Evolutionary conservation across 1,140 invertebrate genomes (phyloP), one percentile per base, ranked within the genome.

Genomic region (Brachionus manjavacas): DNA sequence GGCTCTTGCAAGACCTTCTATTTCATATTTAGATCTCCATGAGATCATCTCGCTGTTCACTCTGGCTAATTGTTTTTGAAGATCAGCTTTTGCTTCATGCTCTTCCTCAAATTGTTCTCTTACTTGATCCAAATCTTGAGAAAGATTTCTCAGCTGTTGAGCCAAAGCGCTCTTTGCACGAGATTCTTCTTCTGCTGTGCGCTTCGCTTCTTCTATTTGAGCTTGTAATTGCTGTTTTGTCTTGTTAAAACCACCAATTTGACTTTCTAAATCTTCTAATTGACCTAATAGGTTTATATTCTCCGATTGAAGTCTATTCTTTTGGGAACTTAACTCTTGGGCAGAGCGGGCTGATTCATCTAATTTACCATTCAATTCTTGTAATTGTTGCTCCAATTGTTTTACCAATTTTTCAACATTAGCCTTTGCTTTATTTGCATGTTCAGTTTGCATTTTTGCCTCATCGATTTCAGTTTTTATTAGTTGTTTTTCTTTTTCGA

Each of bases 121-220:
- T 89, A 98, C 93, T 95, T 95, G 95, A 91, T 99, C 97, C 88
- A 98, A 91, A 90, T 99, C 97, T 92, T 98, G 95, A 90, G 97
- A 95, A 90, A 98, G 91, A 92, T 98, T 99, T 84, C 91, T 89
- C 81, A 90, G 86, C 46, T 91, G 90, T 83, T 87, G 87, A 85
- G 41, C 43, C 39, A 72, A 60, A 14, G 46, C 20, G n/a, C 41
- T 85, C 46, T 49, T 55, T 16, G 85, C 20, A 87, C 79, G 16
- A 86, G 86, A 64, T 85, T 86, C 86, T 89, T 90, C 76, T 86
- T 90, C 90, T 20, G 85, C 85, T 9, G 88, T 85, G 20, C 85
- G 83, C 76, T 89, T 86, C 41, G 85, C 85, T 20, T 85, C 85
- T 46, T 88, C 87, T 11, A 84, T 72, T 78, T 84, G 83, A 6